Evolutionary conservation across 2,888 invertebrate species (phyloP).

Genomic region (Magallana nippona): DNA sequence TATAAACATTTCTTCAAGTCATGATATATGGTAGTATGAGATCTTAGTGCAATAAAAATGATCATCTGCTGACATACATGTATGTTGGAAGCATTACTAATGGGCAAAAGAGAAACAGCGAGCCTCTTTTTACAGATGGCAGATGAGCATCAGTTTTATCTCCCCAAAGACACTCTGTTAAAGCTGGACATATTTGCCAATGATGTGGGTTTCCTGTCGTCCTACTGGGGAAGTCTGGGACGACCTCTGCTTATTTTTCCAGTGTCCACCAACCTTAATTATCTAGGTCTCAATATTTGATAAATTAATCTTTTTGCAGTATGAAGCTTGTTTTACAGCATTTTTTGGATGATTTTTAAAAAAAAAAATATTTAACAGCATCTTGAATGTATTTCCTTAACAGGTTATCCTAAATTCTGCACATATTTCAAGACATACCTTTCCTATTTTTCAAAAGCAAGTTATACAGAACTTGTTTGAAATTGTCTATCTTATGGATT

Average conservation of each 20-base stretch:
- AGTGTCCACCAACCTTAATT: constrained; percentile 57
- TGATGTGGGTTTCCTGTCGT: constrained; percentile 98
- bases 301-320: not conserved
- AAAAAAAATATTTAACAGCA: not conserved
- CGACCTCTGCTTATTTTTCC: constrained; percentile 84
- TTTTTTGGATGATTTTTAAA: not conserved
- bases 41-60: no score
- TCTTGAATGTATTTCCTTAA: not conserved
- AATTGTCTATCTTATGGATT: not conserved
- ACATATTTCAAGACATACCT: not conserved
- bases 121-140: constrained; percentile 71
- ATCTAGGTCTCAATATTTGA: constrained; percentile 14
- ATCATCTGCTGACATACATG: not conserved
- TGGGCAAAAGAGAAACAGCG: not conserved
- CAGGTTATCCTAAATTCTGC: not conserved
- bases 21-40: no score
- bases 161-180: constrained; percentile 98
- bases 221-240: constrained; percentile 98
- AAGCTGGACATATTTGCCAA: constrained; percentile 99
- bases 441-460: no score
- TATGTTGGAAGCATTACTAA: not conserved
- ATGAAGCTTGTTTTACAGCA: constrained; percentile 1
- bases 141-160: constrained; percentile 98
- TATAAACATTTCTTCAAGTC: not conserved
- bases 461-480: no score